phyloP scores from a whole-genome alignment of 2,113 vertebrate species.

The Thymallus thymallus region DNA sequence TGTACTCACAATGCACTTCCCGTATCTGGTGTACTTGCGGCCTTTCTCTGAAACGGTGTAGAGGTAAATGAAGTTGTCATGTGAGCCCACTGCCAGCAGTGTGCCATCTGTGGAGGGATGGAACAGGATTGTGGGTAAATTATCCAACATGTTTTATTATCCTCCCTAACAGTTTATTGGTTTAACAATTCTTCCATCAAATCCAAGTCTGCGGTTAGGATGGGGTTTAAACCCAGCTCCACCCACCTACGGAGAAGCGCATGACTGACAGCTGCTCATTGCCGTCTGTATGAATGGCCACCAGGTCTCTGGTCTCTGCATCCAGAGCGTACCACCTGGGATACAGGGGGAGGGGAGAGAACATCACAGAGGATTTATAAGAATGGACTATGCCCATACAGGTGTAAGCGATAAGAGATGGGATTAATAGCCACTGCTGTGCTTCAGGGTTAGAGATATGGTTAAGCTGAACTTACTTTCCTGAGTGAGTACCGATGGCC shows the following conservation, averaged over 20 bases:
- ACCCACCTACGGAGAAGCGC: constrained; percentile 92
- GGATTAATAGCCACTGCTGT: neutral
- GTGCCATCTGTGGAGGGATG: constrained; percentile 79
- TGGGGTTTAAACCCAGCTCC: neutral
- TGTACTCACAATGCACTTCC: constrained; percentile 92
- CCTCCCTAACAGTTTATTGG: neutral
- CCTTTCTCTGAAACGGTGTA: constrained; percentile 91
- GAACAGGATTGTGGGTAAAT: neutral
- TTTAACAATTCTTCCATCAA: neutral
- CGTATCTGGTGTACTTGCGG: constrained; percentile 92
- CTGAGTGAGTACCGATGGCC: constrained; percentile 94
- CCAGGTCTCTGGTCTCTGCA: constrained; percentile 91
- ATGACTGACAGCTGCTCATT: constrained; percentile 97
- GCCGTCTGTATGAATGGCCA: constrained; percentile 95
- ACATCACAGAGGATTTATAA: neutral
- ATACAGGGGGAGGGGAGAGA: neutral
- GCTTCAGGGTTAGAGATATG: neutral
- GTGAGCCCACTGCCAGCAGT: constrained; percentile 94
- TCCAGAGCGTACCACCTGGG: constrained; percentile 96
- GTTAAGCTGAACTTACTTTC: constrained; percentile 80
- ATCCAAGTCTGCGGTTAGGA: neutral
- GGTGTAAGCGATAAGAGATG: neutral
- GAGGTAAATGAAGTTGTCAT: constrained; percentile 99
- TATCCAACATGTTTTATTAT: neutral
- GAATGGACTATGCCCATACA: neutral